Conservation (phyloP, 2,888 invertebrate genomes). For the Melanostoma scalare region DNA sequence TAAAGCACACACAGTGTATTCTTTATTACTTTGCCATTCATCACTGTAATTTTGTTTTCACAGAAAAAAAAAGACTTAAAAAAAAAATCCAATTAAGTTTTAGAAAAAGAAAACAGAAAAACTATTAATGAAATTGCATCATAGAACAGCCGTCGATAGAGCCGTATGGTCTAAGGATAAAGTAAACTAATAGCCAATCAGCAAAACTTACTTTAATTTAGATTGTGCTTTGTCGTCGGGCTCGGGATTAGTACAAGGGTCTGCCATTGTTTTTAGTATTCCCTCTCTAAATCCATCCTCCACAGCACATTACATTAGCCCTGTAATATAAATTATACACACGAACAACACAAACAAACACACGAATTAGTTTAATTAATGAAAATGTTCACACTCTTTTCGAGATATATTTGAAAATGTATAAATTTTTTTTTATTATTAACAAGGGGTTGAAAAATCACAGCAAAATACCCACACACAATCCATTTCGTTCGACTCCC, state of each 20-base stretch:
- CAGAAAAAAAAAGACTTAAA: slow-evolving; percentile 15
- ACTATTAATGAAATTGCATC: slow-evolving; percentile 48
- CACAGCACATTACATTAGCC: slow-evolving; percentile 45
- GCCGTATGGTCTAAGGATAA: neutral
- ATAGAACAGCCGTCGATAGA: slow-evolving; percentile 9
- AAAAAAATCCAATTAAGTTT: slow-evolving; percentile 30
- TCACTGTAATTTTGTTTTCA: slow-evolving; percentile 50
- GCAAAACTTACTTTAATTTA: slow-evolving; percentile 62
- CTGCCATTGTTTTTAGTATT: slow-evolving; percentile 66
- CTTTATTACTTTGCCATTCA: slow-evolving; percentile 52
- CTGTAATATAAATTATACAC: slow-evolving; percentile 54
- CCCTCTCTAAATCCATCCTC: slow-evolving; percentile 62
- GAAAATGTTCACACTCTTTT: slow-evolving; percentile 39
- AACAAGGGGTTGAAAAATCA: slow-evolving; percentile 51
- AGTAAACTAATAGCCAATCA: slow-evolving; percentile 29
- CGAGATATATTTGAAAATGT: slow-evolving; percentile 23
- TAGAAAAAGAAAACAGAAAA: slow-evolving; percentile 22
- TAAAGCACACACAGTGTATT: slow-evolving; percentile 47
- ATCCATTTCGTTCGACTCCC: slow-evolving; percentile 47
- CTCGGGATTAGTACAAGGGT: slow-evolving; percentile 56
- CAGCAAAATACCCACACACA: slow-evolving; percentile 63
- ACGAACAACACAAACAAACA: slow-evolving; percentile 12
- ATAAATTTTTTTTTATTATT: slow-evolving; percentile 13
- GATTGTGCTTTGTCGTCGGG: slow-evolving; percentile 50
- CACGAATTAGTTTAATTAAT: slow-evolving; percentile 34